These are phyloP conservation scores for Malurus alboscapulatus DNA, from an alignment of 2,113 vertebrate genomes.

Conservation along the genomic window DNA sequence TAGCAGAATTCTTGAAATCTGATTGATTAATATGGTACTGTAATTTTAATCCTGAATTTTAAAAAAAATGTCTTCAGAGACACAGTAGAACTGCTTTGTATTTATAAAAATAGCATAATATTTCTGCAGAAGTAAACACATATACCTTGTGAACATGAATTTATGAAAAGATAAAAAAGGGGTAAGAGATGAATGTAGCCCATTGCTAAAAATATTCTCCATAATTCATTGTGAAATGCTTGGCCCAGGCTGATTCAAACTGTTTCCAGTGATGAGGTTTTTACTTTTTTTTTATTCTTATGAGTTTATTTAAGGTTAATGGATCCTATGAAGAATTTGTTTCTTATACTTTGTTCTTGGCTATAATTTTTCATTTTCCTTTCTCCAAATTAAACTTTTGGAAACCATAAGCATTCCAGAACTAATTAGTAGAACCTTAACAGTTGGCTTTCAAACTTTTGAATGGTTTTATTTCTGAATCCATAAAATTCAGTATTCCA, in stretches of 20 bases:
- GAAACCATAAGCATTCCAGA: not conserved
- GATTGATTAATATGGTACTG: not conserved
- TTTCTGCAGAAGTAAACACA: not conserved
- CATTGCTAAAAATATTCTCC: not conserved
- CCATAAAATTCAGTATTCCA: not conserved
- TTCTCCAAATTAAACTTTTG: conserved; percentile 4
- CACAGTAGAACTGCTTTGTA: not conserved
- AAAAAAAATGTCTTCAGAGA: not conserved
- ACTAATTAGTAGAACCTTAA: not conserved
- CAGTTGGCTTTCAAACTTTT: not conserved
- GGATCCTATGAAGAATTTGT: not conserved
- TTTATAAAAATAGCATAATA: not conserved
- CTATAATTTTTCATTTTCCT: not conserved
- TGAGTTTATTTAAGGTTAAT: not conserved
- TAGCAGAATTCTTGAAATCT: not conserved
- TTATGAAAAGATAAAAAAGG: not conserved
- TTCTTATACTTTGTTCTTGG: not conserved
- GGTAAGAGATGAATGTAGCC: not conserved
- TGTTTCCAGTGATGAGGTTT: not conserved
- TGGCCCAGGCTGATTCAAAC: not conserved
- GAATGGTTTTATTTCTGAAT: not conserved
- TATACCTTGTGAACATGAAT: not conserved
- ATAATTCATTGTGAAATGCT: not conserved
- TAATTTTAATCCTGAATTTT: not conserved
- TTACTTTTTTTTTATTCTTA: not conserved